Evolutionary conservation across 2,888 invertebrate species (phyloP).

Genomic region (Linnaemya tessellans): DNA sequence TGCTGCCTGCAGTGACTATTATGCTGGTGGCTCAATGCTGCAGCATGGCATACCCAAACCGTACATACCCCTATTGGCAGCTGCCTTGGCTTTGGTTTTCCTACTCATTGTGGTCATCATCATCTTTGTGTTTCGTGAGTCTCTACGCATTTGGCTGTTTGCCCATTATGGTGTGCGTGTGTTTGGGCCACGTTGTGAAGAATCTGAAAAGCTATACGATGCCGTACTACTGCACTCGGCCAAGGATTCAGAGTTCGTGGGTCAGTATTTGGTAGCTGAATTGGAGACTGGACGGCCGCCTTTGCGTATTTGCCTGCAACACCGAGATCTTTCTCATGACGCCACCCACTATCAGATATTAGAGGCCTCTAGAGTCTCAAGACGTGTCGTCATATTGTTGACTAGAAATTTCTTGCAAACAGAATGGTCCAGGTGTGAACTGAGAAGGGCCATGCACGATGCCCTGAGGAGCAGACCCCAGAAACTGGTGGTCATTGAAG

Average conservation of each 20-base stretch:
- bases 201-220: conserved; percentile 94
- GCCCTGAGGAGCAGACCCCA: conserved; percentile 92
- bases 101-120: conserved; percentile 90
- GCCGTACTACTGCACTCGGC: conserved; percentile 96
- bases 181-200: conserved; percentile 90
- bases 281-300: conserved; percentile 90
- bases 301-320: conserved; percentile 93
- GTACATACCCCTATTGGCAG: conserved; percentile 93
- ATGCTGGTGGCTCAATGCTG: conserved; percentile 89
- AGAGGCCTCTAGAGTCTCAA: conserved; percentile 94
- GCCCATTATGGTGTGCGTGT: conserved; percentile 93
- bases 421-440: conserved; percentile 96
- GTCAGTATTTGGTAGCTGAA: conserved; percentile 92
- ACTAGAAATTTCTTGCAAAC: conserved; percentile 96
- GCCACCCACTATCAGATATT: conserved; percentile 86
- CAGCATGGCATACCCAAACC: conserved; percentile 91
- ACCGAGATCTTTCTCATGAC: conserved; percentile 92
- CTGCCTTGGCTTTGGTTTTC: conserved; percentile 90
- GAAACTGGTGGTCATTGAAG: conserved; percentile 94
- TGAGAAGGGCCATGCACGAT: conserved; percentile 94
- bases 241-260: conserved; percentile 94
- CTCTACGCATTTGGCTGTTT: conserved; percentile 93
- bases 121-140: conserved; percentile 92
- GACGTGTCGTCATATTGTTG: conserved; percentile 92
- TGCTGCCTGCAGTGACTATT: conserved; percentile 90